Evolutionary conservation across 2,797 vertebrate species (phyloP).

Genomic region (Sebastes itinus): DNA sequence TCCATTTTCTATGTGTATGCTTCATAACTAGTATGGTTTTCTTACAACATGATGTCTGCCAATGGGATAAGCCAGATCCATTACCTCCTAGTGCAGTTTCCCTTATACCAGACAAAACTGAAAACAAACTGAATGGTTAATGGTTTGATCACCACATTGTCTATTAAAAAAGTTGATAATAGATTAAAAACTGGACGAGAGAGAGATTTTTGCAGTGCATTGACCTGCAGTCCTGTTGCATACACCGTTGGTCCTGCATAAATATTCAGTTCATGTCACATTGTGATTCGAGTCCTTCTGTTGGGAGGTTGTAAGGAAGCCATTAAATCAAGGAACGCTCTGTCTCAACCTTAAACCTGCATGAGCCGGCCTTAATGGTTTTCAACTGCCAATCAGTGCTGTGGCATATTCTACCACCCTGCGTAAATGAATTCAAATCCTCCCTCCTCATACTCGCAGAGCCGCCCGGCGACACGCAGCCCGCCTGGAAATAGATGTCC

Average conservation of each 20-base stretch:
- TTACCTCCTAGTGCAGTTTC: neutral
- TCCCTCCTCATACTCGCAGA: slow-evolving; percentile 43
- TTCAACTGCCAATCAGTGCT: slow-evolving; percentile 74
- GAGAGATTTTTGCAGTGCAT: neutral
- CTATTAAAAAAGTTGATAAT: neutral
- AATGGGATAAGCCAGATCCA: neutral
- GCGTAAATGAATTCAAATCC: slow-evolving; percentile 76
- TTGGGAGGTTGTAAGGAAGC: slow-evolving; percentile 56
- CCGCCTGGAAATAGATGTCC: slow-evolving; percentile 70
- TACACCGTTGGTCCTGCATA: neutral
- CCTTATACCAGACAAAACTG: neutral
- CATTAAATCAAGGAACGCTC: slow-evolving; percentile 67
- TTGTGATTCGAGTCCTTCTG: slow-evolving; percentile 27
- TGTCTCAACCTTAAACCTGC: slow-evolving; percentile 70
- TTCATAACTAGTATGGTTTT: neutral
- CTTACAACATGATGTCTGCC: neutral
- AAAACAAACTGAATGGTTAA: neutral
- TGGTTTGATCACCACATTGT: neutral
- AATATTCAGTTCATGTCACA: slow-evolving; percentile 46
- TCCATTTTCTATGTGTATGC: neutral
- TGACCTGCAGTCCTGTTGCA: neutral
- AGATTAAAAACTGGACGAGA: neutral
- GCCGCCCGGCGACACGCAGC: slow-evolving; percentile 48
- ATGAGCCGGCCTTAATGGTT: slow-evolving; percentile 68
- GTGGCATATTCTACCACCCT: slow-evolving; percentile 47